Evolutionary conservation across 2,797 vertebrate genomes (phyloP), one percentile per base, ranked within the genome.

Genomic region (Syngnathus rostellatus): DNA sequence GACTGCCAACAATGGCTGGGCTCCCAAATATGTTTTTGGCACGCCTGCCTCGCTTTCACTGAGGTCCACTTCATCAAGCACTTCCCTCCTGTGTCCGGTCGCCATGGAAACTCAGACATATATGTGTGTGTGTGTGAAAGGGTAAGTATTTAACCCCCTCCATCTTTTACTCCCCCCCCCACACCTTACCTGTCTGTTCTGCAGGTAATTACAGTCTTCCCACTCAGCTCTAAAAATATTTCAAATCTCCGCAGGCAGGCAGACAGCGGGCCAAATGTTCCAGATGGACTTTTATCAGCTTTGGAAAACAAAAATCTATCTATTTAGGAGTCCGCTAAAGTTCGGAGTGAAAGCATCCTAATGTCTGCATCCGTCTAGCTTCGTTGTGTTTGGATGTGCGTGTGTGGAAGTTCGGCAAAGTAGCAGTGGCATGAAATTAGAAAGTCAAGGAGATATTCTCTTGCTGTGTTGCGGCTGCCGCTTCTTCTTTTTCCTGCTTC

Each of bases 201-300:
- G 65, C 63, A 58, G 82, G 72, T 87, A 87, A 88, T 88, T 87
- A 86, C 70, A 62, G 38, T 76, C 77, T 21, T 62, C 83, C 85
- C 78, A 86, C 83, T 81, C 73, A 7, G n/a, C 61, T 77, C 82
- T 84, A 85, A 81, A 83, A 84, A 83, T 84, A 83, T 59, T 71
- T 41, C 69, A 62, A 65, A 38, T 66, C 68, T 83, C 76, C 50
- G 10, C 72, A 72, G 75, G 65, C 82, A 81, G 83, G 65, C 82
- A 81, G 83, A 78, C 6, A 7, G 6, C 55, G 82, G 77, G 82
- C 70, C 77, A 82, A 83, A 65, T 64, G 66, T 75, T 12, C 48
- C 64, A 67, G 60, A 11, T 41, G 5, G 40, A 14, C 54, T 25
- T 51, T 51, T 21, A 9, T 51, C 57, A 3, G 19, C 17, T 40